Evolutionary conservation across 2,888 invertebrate species (phyloP).

Genomic region (Pristionchus japonicus): DNA sequence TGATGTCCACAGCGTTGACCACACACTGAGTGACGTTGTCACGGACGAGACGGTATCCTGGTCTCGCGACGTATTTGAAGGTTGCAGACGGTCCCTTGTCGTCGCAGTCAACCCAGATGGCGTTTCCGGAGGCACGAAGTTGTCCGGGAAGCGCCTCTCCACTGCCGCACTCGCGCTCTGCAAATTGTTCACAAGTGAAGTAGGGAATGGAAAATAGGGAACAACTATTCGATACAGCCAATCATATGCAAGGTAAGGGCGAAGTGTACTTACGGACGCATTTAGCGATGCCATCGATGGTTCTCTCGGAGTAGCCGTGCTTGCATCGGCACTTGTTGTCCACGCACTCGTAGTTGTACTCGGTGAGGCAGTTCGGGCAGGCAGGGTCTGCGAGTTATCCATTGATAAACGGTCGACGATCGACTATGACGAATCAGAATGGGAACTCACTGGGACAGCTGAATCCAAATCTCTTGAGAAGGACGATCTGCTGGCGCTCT

Average conservation of each 20-base stretch:
- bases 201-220: too few species aligned
- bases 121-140: not conserved
- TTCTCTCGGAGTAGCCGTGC: conserved; percentile 12
- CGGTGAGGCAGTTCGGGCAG: conserved; percentile 9
- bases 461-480: not conserved
- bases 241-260: not conserved
- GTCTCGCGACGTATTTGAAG: not conserved
- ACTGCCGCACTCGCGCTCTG: conserved; percentile 9
- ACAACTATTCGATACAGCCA: not conserved
- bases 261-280: conserved; percentile 23
- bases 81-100: too few species aligned
- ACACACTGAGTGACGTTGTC: conserved; percentile 17
- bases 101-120: not conserved
- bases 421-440: not conserved
- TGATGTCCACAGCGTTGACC: conserved; percentile 30
- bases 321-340: conserved; percentile 41
- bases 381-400: not conserved
- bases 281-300: not conserved
- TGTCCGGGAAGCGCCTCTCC: not conserved
- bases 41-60: conserved; percentile 17
- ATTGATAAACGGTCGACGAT: not conserved
- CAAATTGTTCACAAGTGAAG: too few species aligned
- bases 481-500: not conserved
- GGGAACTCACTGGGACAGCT: not conserved
- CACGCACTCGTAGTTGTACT: conserved; percentile 46